phyloP scores from a whole-genome alignment of 2,888 invertebrate species.

The Leptopilina myrica region DNA sequence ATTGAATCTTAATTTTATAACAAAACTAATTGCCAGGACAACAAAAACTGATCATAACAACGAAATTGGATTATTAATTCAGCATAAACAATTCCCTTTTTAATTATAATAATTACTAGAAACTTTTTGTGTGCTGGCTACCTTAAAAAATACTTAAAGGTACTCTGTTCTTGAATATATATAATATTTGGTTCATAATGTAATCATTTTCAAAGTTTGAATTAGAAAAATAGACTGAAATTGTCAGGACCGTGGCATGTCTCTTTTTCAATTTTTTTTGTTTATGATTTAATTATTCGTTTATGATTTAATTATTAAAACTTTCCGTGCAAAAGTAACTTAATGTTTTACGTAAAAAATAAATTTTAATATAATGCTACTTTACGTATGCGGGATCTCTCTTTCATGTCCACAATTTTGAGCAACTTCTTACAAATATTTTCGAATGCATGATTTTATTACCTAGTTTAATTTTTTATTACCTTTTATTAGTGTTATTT shows the following conservation, averaged over 20 bases:
- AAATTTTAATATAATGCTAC: background rate
- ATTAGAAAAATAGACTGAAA: background rate
- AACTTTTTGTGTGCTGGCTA: background rate
- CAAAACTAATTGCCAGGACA: too few relatives aligned
- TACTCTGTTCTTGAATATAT: background rate
- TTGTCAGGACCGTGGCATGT: slow-evolving; percentile 2
- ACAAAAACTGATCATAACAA: too few relatives aligned
- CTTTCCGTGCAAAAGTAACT: background rate
- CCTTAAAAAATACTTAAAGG: background rate
- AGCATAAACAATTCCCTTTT: too few relatives aligned
- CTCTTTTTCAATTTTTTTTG: background rate
- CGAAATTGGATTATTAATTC: too few relatives aligned
- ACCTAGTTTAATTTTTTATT: too few relatives aligned
- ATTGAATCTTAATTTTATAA: too few relatives aligned
- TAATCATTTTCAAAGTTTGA: background rate
- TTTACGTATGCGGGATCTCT: too few relatives aligned
- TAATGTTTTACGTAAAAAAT: background rate
- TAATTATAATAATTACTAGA: too few relatives aligned
- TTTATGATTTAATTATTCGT: background rate
- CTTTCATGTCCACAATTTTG: too few relatives aligned
- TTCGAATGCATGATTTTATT: too few relatives aligned
- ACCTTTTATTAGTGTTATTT: too few relatives aligned
- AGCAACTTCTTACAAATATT: too few relatives aligned
- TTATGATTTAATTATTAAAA: background rate
- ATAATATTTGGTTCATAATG: background rate